phyloP scores from a whole-genome alignment of 2,113 vertebrate genomes.

The Urocolius indicus region DNA sequence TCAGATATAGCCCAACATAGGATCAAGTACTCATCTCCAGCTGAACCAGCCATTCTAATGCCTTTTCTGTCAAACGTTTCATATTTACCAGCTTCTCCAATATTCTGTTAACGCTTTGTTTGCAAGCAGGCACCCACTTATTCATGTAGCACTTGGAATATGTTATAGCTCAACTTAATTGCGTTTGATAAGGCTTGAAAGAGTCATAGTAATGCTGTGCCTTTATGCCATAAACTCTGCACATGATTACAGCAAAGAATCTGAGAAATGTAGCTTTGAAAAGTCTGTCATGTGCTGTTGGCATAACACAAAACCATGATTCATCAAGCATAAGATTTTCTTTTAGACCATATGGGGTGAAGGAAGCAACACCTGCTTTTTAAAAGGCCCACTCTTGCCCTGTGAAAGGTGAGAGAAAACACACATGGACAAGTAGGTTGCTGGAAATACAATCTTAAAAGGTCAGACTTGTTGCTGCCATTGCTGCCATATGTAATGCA shows the following conservation, averaged over 20 bases:
- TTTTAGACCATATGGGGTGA: background rate
- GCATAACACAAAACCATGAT: background rate
- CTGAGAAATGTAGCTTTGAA: background rate
- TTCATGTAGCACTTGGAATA: background rate
- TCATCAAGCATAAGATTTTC: background rate
- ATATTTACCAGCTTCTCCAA: background rate
- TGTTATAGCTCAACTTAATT: background rate
- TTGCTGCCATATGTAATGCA: background rate
- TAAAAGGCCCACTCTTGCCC: background rate
- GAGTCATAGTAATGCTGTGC: background rate
- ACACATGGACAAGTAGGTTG: background rate
- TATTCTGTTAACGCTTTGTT: background rate
- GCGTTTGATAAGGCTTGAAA: background rate
- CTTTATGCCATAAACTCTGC: background rate
- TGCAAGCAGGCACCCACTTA: background rate
- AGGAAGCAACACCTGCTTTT: background rate
- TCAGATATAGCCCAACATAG: background rate
- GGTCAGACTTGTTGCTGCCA: background rate
- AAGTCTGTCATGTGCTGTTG: background rate
- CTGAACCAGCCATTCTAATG: background rate
- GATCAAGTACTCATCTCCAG: background rate
- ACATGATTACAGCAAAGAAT: background rate
- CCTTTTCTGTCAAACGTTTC: background rate
- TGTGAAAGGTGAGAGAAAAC: background rate
- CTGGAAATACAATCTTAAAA: background rate